Evolutionary conservation across 92 coral and sea anemone genomes (phyloP).

Genomic region (Porites divaricata): DNA sequence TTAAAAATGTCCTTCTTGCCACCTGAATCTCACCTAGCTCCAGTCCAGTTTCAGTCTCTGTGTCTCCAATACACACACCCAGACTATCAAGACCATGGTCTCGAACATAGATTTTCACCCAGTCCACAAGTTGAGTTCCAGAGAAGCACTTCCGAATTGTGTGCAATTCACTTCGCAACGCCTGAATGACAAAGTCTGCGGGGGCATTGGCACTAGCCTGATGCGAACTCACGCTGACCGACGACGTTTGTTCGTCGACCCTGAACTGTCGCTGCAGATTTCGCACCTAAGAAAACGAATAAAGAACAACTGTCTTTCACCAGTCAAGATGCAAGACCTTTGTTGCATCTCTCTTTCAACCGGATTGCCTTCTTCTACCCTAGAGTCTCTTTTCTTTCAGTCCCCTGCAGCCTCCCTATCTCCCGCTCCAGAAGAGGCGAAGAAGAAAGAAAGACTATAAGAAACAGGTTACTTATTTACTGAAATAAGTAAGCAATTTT

Average conservation of each 20-base stretch:
- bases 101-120: slow-evolving; percentile 68
- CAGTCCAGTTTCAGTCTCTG: slow-evolving; percentile 79
- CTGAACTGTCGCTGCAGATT: slow-evolving; percentile 35
- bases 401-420: too few species aligned
- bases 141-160: slow-evolving; percentile 80
- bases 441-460: too few species aligned
- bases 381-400: too few species aligned
- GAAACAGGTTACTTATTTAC: too few species aligned
- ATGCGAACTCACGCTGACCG: slow-evolving; percentile 71
- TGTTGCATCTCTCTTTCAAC: too few species aligned
- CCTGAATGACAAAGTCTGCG: slow-evolving; percentile 75
- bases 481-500: too few species aligned
- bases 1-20: not conserved
- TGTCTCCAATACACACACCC: slow-evolving; percentile 82
- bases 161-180: slow-evolving; percentile 76
- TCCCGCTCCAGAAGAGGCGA: too few species aligned
- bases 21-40: slow-evolving; percentile 67
- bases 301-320: not conserved
- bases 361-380: too few species aligned
- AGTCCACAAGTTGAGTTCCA: slow-evolving; percentile 73
- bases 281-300: slow-evolving; percentile 36
- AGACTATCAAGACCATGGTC: slow-evolving; percentile 71
- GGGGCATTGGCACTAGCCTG: slow-evolving; percentile 73
- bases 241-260: slow-evolving; percentile 70
- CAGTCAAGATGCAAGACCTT: too few species aligned